A percentile compares a stretch with the other conserved stretches of the same genome.
phyloP scores from a whole-genome alignment of 2,888 invertebrate genomes.

The Sphecodes monilicornis region DNA sequence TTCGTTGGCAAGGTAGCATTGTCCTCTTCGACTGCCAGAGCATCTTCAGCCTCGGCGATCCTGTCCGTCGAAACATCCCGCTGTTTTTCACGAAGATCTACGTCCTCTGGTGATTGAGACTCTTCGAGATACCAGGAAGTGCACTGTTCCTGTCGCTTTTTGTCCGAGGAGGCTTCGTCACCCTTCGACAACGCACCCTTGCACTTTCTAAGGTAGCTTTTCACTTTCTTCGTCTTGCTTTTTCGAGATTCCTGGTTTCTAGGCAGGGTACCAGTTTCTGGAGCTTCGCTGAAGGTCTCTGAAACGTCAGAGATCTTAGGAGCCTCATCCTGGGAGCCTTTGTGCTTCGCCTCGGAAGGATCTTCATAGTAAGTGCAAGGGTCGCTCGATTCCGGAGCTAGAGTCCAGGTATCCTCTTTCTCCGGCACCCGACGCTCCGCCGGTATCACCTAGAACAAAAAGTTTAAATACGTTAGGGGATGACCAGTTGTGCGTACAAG shows the following conservation, averaged over 20 bases:
- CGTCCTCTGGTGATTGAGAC: constrained; percentile 54
- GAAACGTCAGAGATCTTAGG: constrained; percentile 29
- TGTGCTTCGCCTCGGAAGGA: constrained; percentile 58
- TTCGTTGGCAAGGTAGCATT: background rate
- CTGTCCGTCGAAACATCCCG: constrained; percentile 49
- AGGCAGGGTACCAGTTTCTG: constrained; percentile 71
- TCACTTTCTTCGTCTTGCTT: constrained; percentile 86
- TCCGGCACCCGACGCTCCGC: constrained; percentile 80
- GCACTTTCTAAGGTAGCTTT: constrained; percentile 86
- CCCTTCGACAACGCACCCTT: constrained; percentile 84
- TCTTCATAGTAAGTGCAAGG: constrained; percentile 55
- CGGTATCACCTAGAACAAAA: constrained; percentile 80
- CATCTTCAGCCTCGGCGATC: constrained; percentile 45
- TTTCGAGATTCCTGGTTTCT: constrained; percentile 84
- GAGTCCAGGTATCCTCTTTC: constrained; percentile 81
- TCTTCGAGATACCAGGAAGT: constrained; percentile 79
- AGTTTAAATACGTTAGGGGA: background rate
- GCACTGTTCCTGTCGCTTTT: constrained; percentile 73
- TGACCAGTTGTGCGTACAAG: background rate
- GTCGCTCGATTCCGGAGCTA: constrained; percentile 75
- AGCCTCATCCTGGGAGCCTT: constrained; percentile 52
- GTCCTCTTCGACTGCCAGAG: constrained; percentile 31
- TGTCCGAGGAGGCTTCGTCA: constrained; percentile 75
- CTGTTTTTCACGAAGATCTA: constrained; percentile 51
- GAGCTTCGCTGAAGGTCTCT: constrained; percentile 46